Base-by-base conservation (phyloP, 2,113 vertebrate genomes). In the Aptenodytes forsteri region DNA sequence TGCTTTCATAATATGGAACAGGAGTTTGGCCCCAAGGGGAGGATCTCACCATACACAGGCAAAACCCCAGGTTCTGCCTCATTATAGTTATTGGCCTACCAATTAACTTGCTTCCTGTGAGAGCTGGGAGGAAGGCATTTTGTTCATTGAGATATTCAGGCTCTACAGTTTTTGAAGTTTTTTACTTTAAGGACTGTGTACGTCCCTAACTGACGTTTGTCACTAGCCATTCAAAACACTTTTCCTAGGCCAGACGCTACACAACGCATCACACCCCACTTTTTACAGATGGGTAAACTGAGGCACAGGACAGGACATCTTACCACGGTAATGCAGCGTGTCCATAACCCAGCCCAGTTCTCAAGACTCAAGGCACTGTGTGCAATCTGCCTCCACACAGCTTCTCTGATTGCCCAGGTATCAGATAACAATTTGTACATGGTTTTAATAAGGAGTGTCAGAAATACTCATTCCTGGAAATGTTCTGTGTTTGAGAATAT, bases 1-100 rank as follows among this genome's bases (percentile, higher is more conserved):
- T 86, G 89, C 96, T 96, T 96, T 96, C 90, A 97, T 97, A 97
- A 97, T 96, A 90, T 81, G 93, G 93, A 97, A 97, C 97, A 97
- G 97, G 91, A 97, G 93, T 97, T 94, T 97, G 96, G 97, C 97
- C 96, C 95, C 95, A 96, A 97, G 97, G 93, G 96, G 89, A 94
- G 94, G 91, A 93, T 97, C 90, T 96, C 9, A 13, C 93, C 47
- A 42, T 95, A 88, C 92, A 93, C 95, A 95, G 40, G 93, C 95
- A 97, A 96, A 97, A 93, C 95, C 92, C 96, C 95, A 96, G 95
- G 97, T 97, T 97, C 92, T 97, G 95, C 96, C 94, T 97, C 96
- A 94, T 97, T 97, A 97, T 96, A 75, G 87, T 96, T 97, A 96
- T 59, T 96, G 93, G 96, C 75, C 87, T 96, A 94, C 94, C 97